A percentile compares a stretch with the other conserved stretches of the same genome.
Conservation (phyloP, 2,888 invertebrate genomes). For the Leptopterna dolabrata region DNA sequence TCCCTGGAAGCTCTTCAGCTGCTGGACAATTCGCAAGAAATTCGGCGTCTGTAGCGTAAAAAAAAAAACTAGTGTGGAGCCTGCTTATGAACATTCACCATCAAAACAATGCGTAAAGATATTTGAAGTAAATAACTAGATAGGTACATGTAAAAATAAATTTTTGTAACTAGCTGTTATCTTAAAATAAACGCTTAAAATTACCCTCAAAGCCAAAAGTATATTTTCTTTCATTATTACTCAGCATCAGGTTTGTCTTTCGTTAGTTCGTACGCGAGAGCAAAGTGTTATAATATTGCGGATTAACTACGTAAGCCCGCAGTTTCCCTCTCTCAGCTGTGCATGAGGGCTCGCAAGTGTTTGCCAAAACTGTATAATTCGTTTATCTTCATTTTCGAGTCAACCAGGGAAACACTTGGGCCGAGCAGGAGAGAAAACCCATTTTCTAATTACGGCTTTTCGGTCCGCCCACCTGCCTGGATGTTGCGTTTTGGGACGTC, state of each 20-base stretch:
- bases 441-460: background rate
- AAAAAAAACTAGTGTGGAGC: too few species aligned
- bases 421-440: background rate
- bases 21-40: too few species aligned
- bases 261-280: background rate
- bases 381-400: background rate
- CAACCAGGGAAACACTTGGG: background rate
- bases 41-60: too few species aligned
- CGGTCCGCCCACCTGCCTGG: background rate
- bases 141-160: too few species aligned
- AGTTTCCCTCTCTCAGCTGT: background rate
- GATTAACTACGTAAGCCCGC: background rate
- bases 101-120: too few species aligned
- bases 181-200: too few species aligned
- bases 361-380: background rate
- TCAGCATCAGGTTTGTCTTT: background rate
- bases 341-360: background rate
- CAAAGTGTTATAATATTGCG: background rate
- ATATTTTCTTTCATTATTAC: too few species aligned
- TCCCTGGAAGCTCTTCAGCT: too few species aligned
- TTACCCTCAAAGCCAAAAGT: too few species aligned
- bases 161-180: too few species aligned
- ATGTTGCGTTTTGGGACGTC: background rate
- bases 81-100: too few species aligned
- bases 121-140: too few species aligned